Percentiles rank a stretch among this genome's conserved stretches.
These are phyloP conservation scores for Otolemur crassicaudatus DNA, from an alignment of 2,797 vertebrate genomes.

Conservation along the genomic window DNA sequence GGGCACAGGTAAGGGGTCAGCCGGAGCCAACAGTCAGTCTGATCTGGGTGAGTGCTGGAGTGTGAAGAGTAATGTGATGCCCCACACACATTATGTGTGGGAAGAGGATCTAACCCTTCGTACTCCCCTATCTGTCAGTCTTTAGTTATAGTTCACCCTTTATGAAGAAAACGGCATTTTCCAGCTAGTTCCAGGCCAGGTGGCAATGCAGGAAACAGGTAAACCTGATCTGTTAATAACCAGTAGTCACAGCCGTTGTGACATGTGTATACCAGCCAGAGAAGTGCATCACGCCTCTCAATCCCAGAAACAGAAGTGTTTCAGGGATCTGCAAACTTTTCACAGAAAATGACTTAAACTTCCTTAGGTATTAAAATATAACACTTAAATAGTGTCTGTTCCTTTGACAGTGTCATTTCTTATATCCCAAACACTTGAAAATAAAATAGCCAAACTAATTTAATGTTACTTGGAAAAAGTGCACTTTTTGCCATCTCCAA, in stretches of 20 bases:
- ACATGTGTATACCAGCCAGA: too few relatives aligned
- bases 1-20: background rate
- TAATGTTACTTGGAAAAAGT: conserved; percentile 4
- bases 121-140: background rate
- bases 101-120: background rate
- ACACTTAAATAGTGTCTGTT: background rate
- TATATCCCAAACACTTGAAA: background rate
- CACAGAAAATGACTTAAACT: background rate
- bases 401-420: background rate
- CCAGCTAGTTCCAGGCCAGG: background rate
- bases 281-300: background rate
- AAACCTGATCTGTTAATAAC: background rate
- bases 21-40: background rate
- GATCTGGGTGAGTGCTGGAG: background rate
- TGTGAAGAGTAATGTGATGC: background rate
- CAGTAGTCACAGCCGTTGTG: background rate
- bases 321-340: background rate
- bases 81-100: background rate
- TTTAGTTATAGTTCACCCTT: background rate
- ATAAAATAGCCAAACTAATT: background rate
- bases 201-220: background rate
- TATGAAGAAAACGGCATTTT: background rate
- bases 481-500: background rate
- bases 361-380: background rate
- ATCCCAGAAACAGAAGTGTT: background rate